These are phyloP conservation scores for Pandemis corylana DNA, from an alignment of 2,888 invertebrate species.

Conservation along the genomic window DNA sequence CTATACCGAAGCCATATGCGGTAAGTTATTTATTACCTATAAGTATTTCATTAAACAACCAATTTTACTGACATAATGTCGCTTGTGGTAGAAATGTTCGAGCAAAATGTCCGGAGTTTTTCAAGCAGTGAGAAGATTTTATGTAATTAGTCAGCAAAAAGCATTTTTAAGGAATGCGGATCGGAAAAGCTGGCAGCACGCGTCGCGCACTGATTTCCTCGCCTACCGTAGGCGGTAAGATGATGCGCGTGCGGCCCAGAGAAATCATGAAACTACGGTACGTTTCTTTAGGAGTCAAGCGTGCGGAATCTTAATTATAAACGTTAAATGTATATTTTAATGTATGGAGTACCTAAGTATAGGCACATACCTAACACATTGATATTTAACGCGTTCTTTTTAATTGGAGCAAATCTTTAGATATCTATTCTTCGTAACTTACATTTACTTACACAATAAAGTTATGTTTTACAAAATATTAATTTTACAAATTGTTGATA, in stretches of 20 bases:
- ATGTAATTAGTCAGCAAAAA: slow-evolving; percentile 69
- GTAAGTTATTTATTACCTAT: slow-evolving; percentile 59
- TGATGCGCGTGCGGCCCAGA: slow-evolving; percentile 70
- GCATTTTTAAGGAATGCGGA: slow-evolving; percentile 77
- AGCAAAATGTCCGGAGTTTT: neutral
- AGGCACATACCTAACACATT: no score
- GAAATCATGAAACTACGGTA: slow-evolving; percentile 73
- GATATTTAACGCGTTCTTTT: no score
- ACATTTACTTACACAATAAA: no score
- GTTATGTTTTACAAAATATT: no score
- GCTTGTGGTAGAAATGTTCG: slow-evolving; percentile 34
- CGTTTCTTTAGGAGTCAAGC: slow-evolving; percentile 44
- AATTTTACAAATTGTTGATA: no score
- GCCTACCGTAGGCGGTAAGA: slow-evolving; percentile 68
- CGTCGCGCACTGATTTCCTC: slow-evolving; percentile 82
- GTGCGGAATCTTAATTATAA: no score
- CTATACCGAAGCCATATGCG: slow-evolving; percentile 75
- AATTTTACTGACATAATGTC: slow-evolving; percentile 26
- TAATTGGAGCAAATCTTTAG: no score
- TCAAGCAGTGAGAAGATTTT: slow-evolving; percentile 47
- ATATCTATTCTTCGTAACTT: no score
- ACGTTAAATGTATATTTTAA: no score
- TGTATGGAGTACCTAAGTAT: no score
- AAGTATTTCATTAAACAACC: neutral
- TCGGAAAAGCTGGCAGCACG: slow-evolving; percentile 70